Conservation (phyloP, 1,140 invertebrate species). For the Hetaerina americana region DNA sequence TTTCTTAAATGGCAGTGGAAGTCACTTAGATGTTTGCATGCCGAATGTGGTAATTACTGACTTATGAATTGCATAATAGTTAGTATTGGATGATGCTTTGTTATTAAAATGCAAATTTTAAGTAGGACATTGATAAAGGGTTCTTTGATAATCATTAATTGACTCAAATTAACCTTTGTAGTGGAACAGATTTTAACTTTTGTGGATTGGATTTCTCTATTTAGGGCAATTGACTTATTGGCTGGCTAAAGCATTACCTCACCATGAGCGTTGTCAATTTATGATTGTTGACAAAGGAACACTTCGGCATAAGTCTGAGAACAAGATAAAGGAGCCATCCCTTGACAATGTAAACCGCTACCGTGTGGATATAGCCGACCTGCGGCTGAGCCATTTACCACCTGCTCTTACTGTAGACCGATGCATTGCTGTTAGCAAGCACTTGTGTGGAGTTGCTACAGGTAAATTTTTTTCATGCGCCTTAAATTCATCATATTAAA, state of each 20-base stretch:
- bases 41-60: too few relatives aligned
- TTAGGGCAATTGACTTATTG: neutral
- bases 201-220: too few relatives aligned
- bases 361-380: neutral
- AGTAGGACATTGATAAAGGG: too few relatives aligned
- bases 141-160: too few relatives aligned
- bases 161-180: too few relatives aligned
- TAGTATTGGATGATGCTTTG: too few relatives aligned
- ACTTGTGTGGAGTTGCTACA: conserved; percentile 73
- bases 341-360: neutral
- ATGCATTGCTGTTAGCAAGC: conserved; percentile 66
- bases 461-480: conserved; percentile 40
- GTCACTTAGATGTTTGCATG: too few relatives aligned
- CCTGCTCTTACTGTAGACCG: conserved; percentile 9
- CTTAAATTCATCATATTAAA: too few relatives aligned
- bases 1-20: too few relatives aligned
- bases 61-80: too few relatives aligned
- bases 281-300: neutral
- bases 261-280: neutral
- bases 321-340: conserved; percentile 2
- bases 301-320: conserved; percentile 10
- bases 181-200: too few relatives aligned
- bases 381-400: neutral
- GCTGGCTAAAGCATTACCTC: neutral
- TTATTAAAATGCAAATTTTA: too few relatives aligned